phyloP scores from a whole-genome alignment of 2,888 invertebrate species.

The Timandra comae region DNA sequence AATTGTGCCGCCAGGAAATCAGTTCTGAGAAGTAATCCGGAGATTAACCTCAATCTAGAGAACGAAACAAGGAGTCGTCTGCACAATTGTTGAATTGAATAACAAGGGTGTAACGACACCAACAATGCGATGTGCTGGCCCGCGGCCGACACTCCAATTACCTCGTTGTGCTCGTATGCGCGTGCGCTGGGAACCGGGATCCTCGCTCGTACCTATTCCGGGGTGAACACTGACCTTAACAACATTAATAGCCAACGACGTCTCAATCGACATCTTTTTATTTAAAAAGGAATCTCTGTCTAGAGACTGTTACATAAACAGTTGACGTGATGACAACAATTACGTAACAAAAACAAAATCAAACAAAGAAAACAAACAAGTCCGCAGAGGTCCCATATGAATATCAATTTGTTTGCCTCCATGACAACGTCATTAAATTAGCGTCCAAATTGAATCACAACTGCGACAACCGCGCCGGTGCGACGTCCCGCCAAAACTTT shows the following conservation, averaged over 20 bases:
- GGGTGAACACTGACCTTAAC: constrained; percentile 11
- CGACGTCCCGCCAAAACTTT: constrained; percentile 72
- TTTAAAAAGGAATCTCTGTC: no score
- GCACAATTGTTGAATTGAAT: constrained; percentile 67
- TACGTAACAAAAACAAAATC: constrained; percentile 16
- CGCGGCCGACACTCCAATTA: constrained; percentile 53
- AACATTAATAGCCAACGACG: background rate
- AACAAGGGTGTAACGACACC: constrained; percentile 71
- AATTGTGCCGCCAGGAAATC: constrained; percentile 12
- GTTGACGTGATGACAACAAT: constrained; percentile 7
- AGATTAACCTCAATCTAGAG: constrained; percentile 56
- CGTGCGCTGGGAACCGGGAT: constrained; percentile 55
- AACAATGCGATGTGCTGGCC: constrained; percentile 55
- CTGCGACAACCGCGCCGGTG: constrained; percentile 73
- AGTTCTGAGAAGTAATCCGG: constrained; percentile 27
- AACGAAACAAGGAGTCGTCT: constrained; percentile 57
- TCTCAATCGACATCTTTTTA: no score
- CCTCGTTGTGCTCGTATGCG: constrained; percentile 54
- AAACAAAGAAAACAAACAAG: constrained; percentile 51
- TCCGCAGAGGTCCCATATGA: constrained; percentile 69
- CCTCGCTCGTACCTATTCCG: constrained; percentile 9
- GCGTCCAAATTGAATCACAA: constrained; percentile 77
- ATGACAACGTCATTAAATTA: constrained; percentile 74
- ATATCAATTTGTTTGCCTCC: constrained; percentile 74
- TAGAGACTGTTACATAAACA: no score